phyloP scores from a whole-genome alignment of 2,797 vertebrate genomes.

The Brachyalestes nurse region DNA sequence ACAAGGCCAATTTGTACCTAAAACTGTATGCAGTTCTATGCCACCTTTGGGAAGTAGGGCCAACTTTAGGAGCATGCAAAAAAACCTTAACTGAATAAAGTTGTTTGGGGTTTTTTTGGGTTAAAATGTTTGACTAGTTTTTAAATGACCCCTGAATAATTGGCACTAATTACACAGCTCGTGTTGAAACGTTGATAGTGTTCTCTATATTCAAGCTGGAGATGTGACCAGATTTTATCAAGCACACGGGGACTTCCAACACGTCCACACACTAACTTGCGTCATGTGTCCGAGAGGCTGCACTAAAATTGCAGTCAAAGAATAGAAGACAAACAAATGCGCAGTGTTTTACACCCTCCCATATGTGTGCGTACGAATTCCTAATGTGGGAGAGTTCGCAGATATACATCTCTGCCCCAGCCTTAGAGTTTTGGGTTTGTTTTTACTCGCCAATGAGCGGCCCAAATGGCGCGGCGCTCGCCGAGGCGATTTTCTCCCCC shows the following conservation, averaged over 20 bases:
- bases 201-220: constrained; percentile 22
- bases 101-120: neutral
- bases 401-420: constrained; percentile 75
- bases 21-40: neutral
- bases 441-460: constrained; percentile 72
- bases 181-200: constrained; percentile 33
- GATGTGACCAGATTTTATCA: constrained; percentile 19
- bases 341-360: constrained; percentile 36
- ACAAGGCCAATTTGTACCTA: neutral
- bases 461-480: constrained; percentile 76
- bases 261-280: constrained; percentile 26
- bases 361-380: constrained; percentile 28
- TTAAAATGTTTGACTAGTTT: neutral
- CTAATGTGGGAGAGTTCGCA: constrained; percentile 76
- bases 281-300: constrained; percentile 12
- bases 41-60: neutral
- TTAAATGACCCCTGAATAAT: constrained; percentile 51
- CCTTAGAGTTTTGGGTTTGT: constrained; percentile 71
- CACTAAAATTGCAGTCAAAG: constrained; percentile 19
- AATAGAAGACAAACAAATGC: constrained; percentile 51
- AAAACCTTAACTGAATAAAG: neutral
- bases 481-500: constrained; percentile 69
- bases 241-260: constrained; percentile 41
- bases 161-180: constrained; percentile 39
- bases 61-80: neutral